Conservation (phyloP, 2,113 vertebrate genomes). For the Andinoacara biseriatus region DNA sequence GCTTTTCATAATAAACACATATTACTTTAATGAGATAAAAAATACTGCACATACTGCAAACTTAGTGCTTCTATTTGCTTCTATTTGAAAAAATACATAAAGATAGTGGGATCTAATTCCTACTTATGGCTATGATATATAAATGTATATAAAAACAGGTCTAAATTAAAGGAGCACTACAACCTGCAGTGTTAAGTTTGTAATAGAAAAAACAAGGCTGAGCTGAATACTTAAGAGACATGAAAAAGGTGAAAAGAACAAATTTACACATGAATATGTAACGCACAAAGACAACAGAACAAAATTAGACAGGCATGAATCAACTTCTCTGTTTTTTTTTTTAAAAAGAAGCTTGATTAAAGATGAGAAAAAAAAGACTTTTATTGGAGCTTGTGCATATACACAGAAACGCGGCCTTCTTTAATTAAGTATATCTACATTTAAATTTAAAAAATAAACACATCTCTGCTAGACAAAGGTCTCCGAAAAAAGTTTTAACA, state of each 20-base stretch:
- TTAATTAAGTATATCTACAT: background rate
- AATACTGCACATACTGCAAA: background rate
- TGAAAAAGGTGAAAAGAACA: slow-evolving; percentile 11
- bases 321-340: background rate
- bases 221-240: background rate
- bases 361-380: slow-evolving; percentile 10
- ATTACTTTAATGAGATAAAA: background rate
- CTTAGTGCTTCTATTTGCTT: background rate
- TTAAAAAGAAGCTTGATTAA: slow-evolving; percentile 20
- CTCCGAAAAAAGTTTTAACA: background rate
- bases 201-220: background rate
- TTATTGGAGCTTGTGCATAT: background rate
- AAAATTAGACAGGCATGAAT: slow-evolving; percentile 28
- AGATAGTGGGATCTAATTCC: background rate
- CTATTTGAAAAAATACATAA: background rate
- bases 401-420: background rate
- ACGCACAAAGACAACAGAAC: slow-evolving; percentile 11
- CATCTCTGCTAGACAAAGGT: background rate
- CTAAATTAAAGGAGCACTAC: no score
- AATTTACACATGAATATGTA: slow-evolving; percentile 26
- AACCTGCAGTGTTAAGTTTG: background rate
- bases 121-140: background rate
- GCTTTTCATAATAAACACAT: background rate
- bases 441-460: background rate
- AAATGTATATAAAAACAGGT: background rate